Conservation (phyloP, 2,797 vertebrate genomes). For the Phrynocephalus guinanensis region DNA sequence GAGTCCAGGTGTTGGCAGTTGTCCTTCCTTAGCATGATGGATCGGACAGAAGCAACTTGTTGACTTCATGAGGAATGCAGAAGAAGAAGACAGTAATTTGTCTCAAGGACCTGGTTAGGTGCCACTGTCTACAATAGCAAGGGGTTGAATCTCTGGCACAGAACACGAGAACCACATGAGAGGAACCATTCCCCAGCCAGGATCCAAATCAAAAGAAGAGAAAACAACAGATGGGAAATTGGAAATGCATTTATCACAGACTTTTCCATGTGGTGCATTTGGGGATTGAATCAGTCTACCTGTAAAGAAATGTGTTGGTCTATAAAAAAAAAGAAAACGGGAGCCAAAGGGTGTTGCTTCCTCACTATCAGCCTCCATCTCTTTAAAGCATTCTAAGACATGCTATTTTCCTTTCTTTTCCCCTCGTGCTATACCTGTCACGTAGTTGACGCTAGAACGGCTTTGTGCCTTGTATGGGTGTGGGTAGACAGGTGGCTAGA, state of each 20-base stretch:
- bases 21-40: neutral
- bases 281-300: no score
- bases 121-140: neutral
- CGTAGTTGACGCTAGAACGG: no score
- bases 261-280: no score
- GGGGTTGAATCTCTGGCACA: neutral
- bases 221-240: no score
- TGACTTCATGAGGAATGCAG: no score
- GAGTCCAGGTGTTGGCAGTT: neutral
- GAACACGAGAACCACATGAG: neutral
- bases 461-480: no score
- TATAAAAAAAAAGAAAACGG: no score
- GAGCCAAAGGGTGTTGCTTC: neutral
- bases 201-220: neutral
- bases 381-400: neutral
- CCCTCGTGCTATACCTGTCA: no score
- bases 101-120: neutral
- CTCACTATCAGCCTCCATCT: neutral
- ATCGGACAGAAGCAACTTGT: neutral
- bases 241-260: no score
- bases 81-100: neutral
- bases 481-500: no score
- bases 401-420: neutral
- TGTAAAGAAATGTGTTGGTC: neutral
- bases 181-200: no score